phyloP scores from a whole-genome alignment of 2,888 invertebrate genomes.

The Zootermopsis nevadensis region DNA sequence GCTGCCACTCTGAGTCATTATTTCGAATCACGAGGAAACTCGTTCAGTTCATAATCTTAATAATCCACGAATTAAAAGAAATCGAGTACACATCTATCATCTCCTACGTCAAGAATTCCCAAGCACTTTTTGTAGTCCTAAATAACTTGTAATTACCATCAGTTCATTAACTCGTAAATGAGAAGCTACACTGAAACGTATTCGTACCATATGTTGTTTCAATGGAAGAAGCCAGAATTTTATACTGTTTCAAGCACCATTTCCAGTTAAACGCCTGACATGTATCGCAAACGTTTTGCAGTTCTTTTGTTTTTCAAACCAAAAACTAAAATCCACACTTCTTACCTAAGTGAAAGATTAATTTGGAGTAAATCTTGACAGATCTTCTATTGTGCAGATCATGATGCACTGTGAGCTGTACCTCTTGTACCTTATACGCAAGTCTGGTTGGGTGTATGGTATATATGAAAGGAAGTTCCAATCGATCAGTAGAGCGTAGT shows the following conservation, averaged over 20 bases:
- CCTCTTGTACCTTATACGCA: constrained; percentile 3
- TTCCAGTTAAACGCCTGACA: neutral
- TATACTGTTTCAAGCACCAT: neutral
- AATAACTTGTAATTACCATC: too few species aligned
- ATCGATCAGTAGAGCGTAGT: constrained; percentile 40
- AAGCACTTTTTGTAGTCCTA: too few species aligned
- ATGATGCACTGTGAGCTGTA: neutral
- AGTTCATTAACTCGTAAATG: too few species aligned
- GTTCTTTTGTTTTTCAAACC: neutral
- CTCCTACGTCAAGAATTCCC: too few species aligned
- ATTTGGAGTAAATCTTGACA: neutral
- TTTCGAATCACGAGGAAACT: too few species aligned
- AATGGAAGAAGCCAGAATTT: neutral
- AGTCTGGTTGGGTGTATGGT: constrained; percentile 13
- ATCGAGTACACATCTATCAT: too few species aligned
- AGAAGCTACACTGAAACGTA: too few species aligned
- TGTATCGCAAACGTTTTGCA: neutral
- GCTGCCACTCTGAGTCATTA: too few species aligned
- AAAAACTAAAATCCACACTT: neutral
- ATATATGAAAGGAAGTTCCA: neutral
- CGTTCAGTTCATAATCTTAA: too few species aligned
- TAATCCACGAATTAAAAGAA: too few species aligned
- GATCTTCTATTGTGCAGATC: neutral
- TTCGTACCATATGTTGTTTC: too few species aligned
- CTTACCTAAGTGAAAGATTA: neutral